These are phyloP conservation scores for Lophius piscatorius DNA, from an alignment of 2,113 vertebrate species.

Conservation along the genomic window DNA sequence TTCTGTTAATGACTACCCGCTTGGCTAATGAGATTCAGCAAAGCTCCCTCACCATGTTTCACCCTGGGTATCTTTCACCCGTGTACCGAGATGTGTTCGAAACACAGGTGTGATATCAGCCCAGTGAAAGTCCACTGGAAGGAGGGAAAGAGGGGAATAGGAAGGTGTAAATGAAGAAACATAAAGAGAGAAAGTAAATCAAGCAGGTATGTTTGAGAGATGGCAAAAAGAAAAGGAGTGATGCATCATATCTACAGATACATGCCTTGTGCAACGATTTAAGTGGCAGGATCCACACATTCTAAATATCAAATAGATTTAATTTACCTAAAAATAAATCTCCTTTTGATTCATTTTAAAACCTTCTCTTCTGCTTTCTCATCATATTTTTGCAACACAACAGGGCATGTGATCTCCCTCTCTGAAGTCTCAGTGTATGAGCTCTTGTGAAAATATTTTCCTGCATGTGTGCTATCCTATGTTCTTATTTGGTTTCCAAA, in stretches of 20 bases:
- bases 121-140: slow-evolving; percentile 66
- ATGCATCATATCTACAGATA: slow-evolving; percentile 15
- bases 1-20: slow-evolving; percentile 96
- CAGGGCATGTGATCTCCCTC: slow-evolving; percentile 59
- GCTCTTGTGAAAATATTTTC: slow-evolving; percentile 74
- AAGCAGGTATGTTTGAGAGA: slow-evolving; percentile 29
- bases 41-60: slow-evolving; percentile 86
- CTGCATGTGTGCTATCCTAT: slow-evolving; percentile 72
- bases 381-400: slow-evolving; percentile 49
- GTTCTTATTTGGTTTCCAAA: slow-evolving; percentile 77
- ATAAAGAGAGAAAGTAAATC: slow-evolving; percentile 48
- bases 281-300: slow-evolving; percentile 34
- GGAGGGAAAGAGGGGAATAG: slow-evolving; percentile 25
- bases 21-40: slow-evolving; percentile 97
- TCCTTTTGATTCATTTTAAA: slow-evolving; percentile 37
- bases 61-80: slow-evolving; percentile 77
- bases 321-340: slow-evolving; percentile 51
- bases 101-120: slow-evolving; percentile 76
- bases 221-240: slow-evolving; percentile 2
- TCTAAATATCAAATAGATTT: slow-evolving; percentile 35
- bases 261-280: slow-evolving; percentile 15
- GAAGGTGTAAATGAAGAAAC: slow-evolving; percentile 38
- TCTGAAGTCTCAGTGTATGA: slow-evolving; percentile 66
- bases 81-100: slow-evolving; percentile 77
- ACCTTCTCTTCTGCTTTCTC: slow-evolving; percentile 22